Conservation (phyloP, 2,797 vertebrate genomes). For the Chaetophractus vellerosus region DNA sequence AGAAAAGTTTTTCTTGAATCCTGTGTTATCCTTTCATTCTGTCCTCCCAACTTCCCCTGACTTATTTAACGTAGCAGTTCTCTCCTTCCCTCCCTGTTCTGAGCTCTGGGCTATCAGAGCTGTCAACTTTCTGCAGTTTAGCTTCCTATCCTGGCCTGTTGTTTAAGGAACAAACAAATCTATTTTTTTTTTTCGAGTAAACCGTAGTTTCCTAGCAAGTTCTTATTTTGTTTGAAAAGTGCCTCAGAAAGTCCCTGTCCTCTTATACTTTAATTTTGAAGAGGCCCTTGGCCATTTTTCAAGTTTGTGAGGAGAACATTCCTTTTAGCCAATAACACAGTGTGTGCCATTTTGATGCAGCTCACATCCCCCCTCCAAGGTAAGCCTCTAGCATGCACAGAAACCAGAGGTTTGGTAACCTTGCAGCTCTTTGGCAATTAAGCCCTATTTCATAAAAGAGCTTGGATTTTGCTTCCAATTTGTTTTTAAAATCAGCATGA, state of each 20-base stretch:
- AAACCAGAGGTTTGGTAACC: neutral
- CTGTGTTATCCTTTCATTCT: neutral
- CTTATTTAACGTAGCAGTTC: neutral
- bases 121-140: neutral
- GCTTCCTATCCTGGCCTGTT: neutral
- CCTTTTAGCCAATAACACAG: neutral
- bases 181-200: neutral
- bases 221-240: conserved; percentile 52
- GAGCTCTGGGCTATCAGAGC: neutral
- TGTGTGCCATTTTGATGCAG: neutral
- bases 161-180: neutral
- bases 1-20: neutral
- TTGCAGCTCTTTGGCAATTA: neutral
- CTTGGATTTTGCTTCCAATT: neutral
- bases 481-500: neutral
- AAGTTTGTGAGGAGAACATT: neutral
- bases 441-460: neutral
- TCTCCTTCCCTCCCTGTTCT: neutral
- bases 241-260: neutral
- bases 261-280: conserved; percentile 33
- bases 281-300: conserved; percentile 17
- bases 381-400: neutral
- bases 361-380: neutral
- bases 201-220: neutral
- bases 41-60: neutral